These are phyloP conservation scores for Sturnira hondurensis DNA, from an alignment of 2,113 vertebrate species.

Conservation along the genomic window DNA sequence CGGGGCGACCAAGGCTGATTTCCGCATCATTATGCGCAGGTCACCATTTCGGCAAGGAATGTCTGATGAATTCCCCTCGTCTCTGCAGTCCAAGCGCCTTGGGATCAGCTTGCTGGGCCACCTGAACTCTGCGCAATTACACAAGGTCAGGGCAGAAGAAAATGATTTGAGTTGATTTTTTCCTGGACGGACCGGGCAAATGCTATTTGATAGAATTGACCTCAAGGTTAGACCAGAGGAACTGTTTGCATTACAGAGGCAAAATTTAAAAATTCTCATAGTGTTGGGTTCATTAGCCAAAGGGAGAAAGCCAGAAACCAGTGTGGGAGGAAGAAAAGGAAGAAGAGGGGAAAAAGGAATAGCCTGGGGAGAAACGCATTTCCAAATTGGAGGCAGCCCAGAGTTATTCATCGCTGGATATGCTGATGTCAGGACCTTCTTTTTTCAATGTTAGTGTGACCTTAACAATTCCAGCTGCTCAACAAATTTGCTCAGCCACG, in stretches of 20 bases:
- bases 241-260: slow-evolving; percentile 23
- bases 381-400: slow-evolving; percentile 59
- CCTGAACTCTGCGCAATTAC: slow-evolving; percentile 49
- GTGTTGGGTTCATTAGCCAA: slow-evolving; percentile 11
- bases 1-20: slow-evolving; percentile 39
- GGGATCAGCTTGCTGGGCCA: slow-evolving; percentile 49
- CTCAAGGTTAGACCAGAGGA: slow-evolving; percentile 38
- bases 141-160: slow-evolving; percentile 33
- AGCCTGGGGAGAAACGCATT: slow-evolving; percentile 1
- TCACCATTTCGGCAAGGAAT: slow-evolving; percentile 58
- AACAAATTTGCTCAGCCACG: slow-evolving; percentile 43
- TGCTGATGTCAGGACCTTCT: slow-evolving; percentile 66
- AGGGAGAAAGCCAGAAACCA: slow-evolving; percentile 15
- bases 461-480: slow-evolving; percentile 62
- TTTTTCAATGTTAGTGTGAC: slow-evolving; percentile 61
- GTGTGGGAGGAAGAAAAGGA: slow-evolving; percentile 11
- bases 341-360: neutral
- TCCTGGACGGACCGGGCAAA: slow-evolving; percentile 3
- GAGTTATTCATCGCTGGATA: slow-evolving; percentile 59
- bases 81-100: slow-evolving; percentile 27
- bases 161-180: neutral
- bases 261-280: slow-evolving; percentile 12
- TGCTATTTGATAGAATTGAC: slow-evolving; percentile 46
- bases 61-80: slow-evolving; percentile 54
- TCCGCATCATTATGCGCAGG: slow-evolving; percentile 54